These are phyloP conservation scores for Melolontha melolontha DNA, from an alignment of 2,888 invertebrate species.

Conservation along the genomic window DNA sequence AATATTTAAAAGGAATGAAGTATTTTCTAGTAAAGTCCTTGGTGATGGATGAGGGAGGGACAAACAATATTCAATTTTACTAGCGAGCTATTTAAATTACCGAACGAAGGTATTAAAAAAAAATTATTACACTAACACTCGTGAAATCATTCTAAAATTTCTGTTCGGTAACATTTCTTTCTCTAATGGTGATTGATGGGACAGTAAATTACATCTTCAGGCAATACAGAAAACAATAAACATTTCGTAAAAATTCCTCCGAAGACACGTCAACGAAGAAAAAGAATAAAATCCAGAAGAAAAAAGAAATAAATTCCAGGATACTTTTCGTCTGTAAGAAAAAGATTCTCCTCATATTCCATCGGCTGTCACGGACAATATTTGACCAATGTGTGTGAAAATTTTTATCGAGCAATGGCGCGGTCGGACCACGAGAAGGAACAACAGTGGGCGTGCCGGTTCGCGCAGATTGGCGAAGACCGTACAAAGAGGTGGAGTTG, in stretches of 20 bases:
- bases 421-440: constrained; percentile 42
- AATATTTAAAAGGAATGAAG: too few relatives aligned
- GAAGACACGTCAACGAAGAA: constrained; percentile 1
- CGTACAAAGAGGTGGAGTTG: constrained; percentile 53
- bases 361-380: constrained; percentile 13
- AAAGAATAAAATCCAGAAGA: constrained; percentile 10
- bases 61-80: too few relatives aligned
- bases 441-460: constrained; percentile 55
- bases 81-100: background rate
- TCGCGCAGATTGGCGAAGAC: constrained; percentile 54
- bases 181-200: constrained; percentile 20
- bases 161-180: constrained; percentile 23
- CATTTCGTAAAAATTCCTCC: background rate
- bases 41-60: too few relatives aligned
- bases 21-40: too few relatives aligned
- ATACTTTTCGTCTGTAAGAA: background rate
- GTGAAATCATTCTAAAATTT: constrained; percentile 20
- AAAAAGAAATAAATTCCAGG: constrained; percentile 1
- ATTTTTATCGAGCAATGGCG: constrained; percentile 61
- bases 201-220: constrained; percentile 21
- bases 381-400: constrained; percentile 43
- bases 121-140: background rate
- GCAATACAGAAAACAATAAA: constrained; percentile 12
- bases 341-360: constrained; percentile 20
- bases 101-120: constrained; percentile 14